Conservation (phyloP, 2,797 vertebrate genomes). For the Perodicticus potto region DNA sequence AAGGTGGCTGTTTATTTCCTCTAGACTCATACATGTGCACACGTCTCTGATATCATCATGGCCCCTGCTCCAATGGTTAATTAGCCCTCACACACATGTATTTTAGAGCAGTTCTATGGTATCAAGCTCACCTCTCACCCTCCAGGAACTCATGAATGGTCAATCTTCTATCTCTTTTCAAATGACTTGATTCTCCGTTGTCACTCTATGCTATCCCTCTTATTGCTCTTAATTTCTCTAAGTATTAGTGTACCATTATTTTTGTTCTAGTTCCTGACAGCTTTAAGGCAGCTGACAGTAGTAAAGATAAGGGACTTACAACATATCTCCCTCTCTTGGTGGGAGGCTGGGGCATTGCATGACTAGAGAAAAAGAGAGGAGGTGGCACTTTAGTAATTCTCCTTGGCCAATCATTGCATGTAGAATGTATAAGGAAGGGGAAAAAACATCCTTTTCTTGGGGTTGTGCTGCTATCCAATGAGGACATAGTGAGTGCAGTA, state of each 20-base stretch:
- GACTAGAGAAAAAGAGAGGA: not conserved
- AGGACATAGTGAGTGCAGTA: not conserved
- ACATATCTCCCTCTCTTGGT: not conserved
- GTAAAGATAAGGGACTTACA: not conserved
- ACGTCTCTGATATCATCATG: not conserved
- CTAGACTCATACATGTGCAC: not conserved
- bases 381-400: not conserved
- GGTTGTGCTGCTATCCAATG: not conserved
- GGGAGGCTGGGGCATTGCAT: not conserved
- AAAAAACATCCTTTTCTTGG: not conserved
- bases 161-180: not conserved
- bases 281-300: not conserved
- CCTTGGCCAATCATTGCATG: not conserved
- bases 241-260: constrained; percentile 4
- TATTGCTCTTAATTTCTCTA: constrained; percentile 1
- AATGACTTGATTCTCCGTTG: constrained; percentile 2
- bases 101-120: not conserved
- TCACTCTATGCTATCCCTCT: not conserved
- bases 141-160: not conserved
- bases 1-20: not conserved
- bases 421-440: not conserved
- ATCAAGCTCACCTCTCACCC: not conserved
- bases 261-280: not conserved
- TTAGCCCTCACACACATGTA: not conserved
- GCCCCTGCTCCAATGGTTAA: not conserved